phyloP scores from a whole-genome alignment of 2,113 vertebrate species.

The Poeciliopsis turrubarensis region DNA sequence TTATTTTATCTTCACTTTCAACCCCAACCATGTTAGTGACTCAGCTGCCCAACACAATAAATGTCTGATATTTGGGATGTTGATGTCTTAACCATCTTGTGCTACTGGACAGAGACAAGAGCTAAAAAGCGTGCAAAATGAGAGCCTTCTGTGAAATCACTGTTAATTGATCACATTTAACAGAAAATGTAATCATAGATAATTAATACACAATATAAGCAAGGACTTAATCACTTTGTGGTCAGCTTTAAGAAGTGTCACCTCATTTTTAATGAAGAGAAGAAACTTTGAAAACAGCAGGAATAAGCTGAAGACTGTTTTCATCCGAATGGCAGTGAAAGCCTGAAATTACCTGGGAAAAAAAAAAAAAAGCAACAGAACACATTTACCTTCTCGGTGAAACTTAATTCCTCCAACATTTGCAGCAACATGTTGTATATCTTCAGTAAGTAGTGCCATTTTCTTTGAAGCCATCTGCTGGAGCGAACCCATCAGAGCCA shows the following conservation, averaged over 20 bases:
- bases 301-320: not conserved
- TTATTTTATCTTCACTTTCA: not conserved
- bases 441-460: not conserved
- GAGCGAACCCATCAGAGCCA: not conserved
- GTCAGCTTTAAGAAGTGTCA: not conserved
- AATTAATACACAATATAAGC: not conserved
- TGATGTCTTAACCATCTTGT: not conserved
- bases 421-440: not conserved
- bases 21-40: no score
- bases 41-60: not conserved
- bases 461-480: conserved; percentile 1
- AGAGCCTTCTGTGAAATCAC: not conserved
- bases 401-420: not conserved
- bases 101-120: not conserved
- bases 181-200: not conserved
- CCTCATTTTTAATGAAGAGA: not conserved
- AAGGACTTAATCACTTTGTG: no score
- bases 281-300: not conserved
- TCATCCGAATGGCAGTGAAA: not conserved
- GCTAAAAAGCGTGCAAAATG: no score
- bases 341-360: not conserved
- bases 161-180: no score
- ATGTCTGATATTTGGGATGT: not conserved
- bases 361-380: not conserved
- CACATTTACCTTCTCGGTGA: not conserved